Evolutionary conservation across 2,113 vertebrate species (phyloP), one percentile per base, ranked within the genome.

Genomic region (Epinephelus cyanopodus): DNA sequence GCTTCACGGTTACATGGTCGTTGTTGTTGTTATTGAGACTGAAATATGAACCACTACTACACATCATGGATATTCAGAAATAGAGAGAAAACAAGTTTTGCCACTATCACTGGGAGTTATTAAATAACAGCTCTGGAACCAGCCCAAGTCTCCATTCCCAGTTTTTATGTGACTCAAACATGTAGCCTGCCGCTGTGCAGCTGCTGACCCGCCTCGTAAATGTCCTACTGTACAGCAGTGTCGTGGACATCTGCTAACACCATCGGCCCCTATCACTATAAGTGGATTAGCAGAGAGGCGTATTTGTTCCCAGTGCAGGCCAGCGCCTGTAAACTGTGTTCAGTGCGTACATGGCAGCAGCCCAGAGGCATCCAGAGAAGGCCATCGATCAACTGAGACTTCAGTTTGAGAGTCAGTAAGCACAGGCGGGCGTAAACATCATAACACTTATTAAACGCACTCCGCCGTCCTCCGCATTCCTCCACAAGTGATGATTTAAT

Each of bases 181-280:
- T 57, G 62, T 11, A 78, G 86, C 53, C 63, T 75, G 83, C 65
- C 27, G 84, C 85, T 73, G 81, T 57, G 74, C 80, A 89, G 87
- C 90, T 85, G 87, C 69, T 52, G 74, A 76, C 74, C 69, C 0
- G 11, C 29, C 73, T 83, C 63, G 39, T 84, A 85, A 91, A 87
- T 56, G 69, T 82, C 79, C 69, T 82, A 81, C 86, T 89, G 89
- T 91, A 88, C 79, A 63, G 86, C 77, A 60, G 47, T 15, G 81
- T 82, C 54, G 33, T 6, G 63, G 82, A 92, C 92, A 92, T 93
- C 94, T 93, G 92, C 72, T 86, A 56, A 57, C 85, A 33, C 75
- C 65, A 82, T 82, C 29, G 23, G 71, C 75, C 79, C 58, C 85
- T 84, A 72, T 92, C 73, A 71, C 77, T 61, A 33, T 82, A 87